Evolutionary conservation across 2,888 invertebrate genomes (phyloP).

Genomic region (Epinotia brunnichana): DNA sequence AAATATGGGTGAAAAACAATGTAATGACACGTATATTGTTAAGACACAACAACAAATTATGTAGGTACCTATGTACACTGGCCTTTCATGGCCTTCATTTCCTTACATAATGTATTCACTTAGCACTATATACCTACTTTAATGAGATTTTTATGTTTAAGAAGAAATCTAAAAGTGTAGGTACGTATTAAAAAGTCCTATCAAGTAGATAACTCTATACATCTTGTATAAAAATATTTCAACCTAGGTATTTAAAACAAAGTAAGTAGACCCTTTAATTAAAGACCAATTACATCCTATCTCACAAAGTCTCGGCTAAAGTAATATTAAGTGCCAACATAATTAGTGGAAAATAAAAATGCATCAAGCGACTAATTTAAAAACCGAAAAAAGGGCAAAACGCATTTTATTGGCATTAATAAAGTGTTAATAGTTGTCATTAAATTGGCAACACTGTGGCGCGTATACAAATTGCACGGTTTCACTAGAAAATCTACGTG

Average conservation of each 20-base stretch:
- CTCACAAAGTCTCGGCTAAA: conserved; percentile 1
- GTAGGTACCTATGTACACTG: not conserved
- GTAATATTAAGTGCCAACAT: not conserved
- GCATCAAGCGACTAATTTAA: conserved; percentile 20
- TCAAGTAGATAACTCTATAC: no score
- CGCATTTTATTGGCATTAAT: conserved; percentile 30
- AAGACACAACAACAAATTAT: not conserved
- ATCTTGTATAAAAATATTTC: no score
- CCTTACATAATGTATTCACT: no score
- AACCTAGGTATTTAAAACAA: not conserved
- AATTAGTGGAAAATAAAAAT: conserved; percentile 18
- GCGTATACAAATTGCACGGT: not conserved
- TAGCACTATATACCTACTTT: no score
- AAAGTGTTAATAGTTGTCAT: conserved; percentile 39
- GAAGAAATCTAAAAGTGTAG: no score
- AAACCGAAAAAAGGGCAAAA: conserved; percentile 29
- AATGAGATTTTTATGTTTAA: no score
- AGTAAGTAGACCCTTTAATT: not conserved
- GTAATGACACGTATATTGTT: not conserved
- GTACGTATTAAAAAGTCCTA: no score
- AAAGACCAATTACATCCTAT: not conserved
- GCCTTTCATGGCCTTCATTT: no score
- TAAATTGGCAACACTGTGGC: conserved; percentile 40
- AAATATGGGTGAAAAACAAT: not conserved
- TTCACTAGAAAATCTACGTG: not conserved